These are phyloP conservation scores for Andrena minutula DNA, from an alignment of 2,888 invertebrate species.

Conservation along the genomic window DNA sequence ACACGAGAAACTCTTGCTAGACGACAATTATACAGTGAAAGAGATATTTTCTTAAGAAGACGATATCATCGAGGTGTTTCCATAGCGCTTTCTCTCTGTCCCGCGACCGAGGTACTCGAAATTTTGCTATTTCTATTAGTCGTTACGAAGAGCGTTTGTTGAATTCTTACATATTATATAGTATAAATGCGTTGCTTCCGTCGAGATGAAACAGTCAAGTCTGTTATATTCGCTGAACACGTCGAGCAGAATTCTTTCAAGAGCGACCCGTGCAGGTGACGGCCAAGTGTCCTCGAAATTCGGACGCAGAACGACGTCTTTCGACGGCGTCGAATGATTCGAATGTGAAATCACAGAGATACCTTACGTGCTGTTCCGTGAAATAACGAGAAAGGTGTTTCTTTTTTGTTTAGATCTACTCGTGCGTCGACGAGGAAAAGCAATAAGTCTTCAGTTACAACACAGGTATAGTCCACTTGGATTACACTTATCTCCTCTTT, in stretches of 20 bases:
- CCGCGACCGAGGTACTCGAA: conserved; percentile 56
- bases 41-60: conserved; percentile 57
- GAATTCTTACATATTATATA: conserved; percentile 63
- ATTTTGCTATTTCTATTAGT: conserved; percentile 62
- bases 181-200: conserved; percentile 57
- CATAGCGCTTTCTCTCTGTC: conserved; percentile 37
- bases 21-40: conserved; percentile 22
- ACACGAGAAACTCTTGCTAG: conserved; percentile 4
- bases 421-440: not conserved
- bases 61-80: conserved; percentile 35
- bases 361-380: conserved; percentile 15
- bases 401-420: not conserved
- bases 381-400: not conserved
- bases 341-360: conserved; percentile 51
- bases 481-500: not conserved
- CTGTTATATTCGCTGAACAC: conserved; percentile 47
- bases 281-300: conserved; percentile 38
- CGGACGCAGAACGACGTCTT: conserved; percentile 61
- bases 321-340: conserved; percentile 16
- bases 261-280: not conserved
- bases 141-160: conserved; percentile 65
- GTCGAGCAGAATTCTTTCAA: conserved; percentile 23
- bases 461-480: not conserved
- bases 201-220: conserved; percentile 31
- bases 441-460: conserved; percentile 17